Base-by-base conservation (phyloP, 2,797 vertebrate species). In the Phyllotis vaccarum region DNA sequence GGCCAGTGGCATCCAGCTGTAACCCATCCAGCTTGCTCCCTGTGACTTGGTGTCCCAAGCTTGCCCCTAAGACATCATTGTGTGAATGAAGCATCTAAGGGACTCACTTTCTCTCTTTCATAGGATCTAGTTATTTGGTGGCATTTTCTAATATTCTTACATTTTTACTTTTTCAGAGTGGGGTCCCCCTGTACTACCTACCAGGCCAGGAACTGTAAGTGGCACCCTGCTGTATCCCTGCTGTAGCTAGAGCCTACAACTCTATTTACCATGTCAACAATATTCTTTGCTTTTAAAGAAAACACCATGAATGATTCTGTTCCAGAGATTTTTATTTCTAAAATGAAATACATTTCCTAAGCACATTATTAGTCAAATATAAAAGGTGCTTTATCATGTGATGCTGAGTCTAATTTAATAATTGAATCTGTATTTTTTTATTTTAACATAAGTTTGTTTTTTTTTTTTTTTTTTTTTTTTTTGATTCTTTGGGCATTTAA, bases 11-110 rank as follows among this genome's bases (percentile, higher is more conserved):
- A 96, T 98, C 96, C 91, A 97, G 89, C 74, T 96, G 96, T 94
- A 94, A 96, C 74, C 52, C 40, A 89, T 97, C 95, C 98, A 97
- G 81, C 40, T 96, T 86, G 64, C 91, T 89, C 64, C 86, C 85
- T 62, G 92, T 56, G 96, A 24, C 75, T 56, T 34, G 66, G 31
- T 90, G 70, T 54, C 81, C 95, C 95, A 37, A n/a, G 62, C 29
- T 54, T 75, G 54, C 72, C 89, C 58, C 89, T 87, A 56, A 27
- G 86, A 94, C 76, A 34, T 40, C 17, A 0, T 0, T 40, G 31
- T 66, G 64, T 34, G 29, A 93, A 74, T 34, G 27, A 93, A 75
- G 93, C 62, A 0, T 56, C 86, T 96, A 70, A 49, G 34, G 37
- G 95, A 94, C 68, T 79, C 58, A 52, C 9, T 83, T 86, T 94